Conservation (phyloP, 2,888 invertebrate genomes). For the Drosophila subquinaria region DNA sequence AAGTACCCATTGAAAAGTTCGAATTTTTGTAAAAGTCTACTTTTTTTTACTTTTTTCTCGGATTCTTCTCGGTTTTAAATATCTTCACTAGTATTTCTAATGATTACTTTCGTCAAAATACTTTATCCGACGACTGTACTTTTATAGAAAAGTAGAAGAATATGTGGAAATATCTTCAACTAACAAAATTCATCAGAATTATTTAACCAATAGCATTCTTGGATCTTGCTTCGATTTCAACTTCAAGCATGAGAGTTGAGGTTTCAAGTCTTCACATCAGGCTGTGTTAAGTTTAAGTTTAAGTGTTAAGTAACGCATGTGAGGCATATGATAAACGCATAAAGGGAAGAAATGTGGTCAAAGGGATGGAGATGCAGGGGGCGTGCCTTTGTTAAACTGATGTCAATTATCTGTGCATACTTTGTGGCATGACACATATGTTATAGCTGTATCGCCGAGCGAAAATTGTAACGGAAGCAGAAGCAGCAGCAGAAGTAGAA, state of each 20-base stretch:
- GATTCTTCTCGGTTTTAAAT: too few relatives aligned
- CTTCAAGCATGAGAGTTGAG: background rate
- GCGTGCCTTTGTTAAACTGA: slow-evolving; percentile 30
- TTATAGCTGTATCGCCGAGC: slow-evolving; percentile 30
- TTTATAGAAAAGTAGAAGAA: too few relatives aligned
- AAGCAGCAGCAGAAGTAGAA: slow-evolving; percentile 40
- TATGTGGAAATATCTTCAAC: too few relatives aligned
- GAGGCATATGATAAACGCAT: slow-evolving; percentile 38
- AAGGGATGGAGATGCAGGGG: background rate
- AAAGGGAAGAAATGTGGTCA: background rate
- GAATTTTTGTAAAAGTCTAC: too few relatives aligned
- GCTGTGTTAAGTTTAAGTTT: slow-evolving; percentile 18
- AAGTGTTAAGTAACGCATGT: slow-evolving; percentile 48
- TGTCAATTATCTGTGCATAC: slow-evolving; percentile 75
- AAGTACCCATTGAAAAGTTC: too few relatives aligned
- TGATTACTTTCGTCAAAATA: too few relatives aligned
- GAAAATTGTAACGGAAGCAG: slow-evolving; percentile 59
- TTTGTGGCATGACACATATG: slow-evolving; percentile 40
- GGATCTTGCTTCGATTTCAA: background rate
- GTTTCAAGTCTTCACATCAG: background rate
- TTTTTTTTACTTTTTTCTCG: too few relatives aligned
- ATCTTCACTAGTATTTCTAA: too few relatives aligned
- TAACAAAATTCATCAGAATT: background rate
- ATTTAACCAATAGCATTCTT: background rate
- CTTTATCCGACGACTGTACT: too few relatives aligned